Base-by-base conservation (phyloP, 2,797 vertebrate species). In the Gallinago nigripennis region DNA sequence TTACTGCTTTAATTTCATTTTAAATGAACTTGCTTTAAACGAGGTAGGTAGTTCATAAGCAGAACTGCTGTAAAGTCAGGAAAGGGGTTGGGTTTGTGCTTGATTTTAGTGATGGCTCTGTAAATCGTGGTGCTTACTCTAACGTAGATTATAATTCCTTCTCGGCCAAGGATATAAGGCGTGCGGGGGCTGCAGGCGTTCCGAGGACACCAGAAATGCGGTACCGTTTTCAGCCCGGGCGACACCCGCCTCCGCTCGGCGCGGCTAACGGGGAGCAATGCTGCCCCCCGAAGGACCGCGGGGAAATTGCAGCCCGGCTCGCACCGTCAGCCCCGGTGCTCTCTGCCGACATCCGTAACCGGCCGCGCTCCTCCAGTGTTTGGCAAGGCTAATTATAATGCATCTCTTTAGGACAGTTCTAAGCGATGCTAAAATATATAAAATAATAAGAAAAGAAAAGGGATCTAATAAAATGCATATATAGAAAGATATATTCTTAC, bases 201-300 rank as follows among this genome's bases (percentile, higher is more conserved):
- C 45, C 43, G 39, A 68, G 48, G 92, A 30, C 45, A 56, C 13
- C n/a, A 57, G 46, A 63, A 77, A 68, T 28, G 6, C 20, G 8
- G 31, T 8, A 57, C 25, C 12, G 0, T 45, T 82, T 94, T 73
- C 33, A 54, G 73, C 45, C 2, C 39, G 39, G 39, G 2, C 3
- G 21, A 14, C 33, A n/a, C 4, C 9, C 54, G 7, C 8, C 16
- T 65, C 60, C 37, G 8, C 48, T 82, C 1, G 0, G 8, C 6
- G 0, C 14, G 53, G 30, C 45, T 78, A 88, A 41, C 14, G 1
- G 31, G 39, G 20, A 76, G 63, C 96, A 97, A 79, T 97, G 86
- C 96, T 98, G 97, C 97, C 97, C 88, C 95, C 95, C 68, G 8
- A 70, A 97, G 98, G 97, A 92, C 75, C 73, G 86, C 79, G 6